Percentiles rank a stretch among this genome's conserved stretches.
Conservation (phyloP, 2,797 vertebrate genomes). For the Agapornis canus region DNA sequence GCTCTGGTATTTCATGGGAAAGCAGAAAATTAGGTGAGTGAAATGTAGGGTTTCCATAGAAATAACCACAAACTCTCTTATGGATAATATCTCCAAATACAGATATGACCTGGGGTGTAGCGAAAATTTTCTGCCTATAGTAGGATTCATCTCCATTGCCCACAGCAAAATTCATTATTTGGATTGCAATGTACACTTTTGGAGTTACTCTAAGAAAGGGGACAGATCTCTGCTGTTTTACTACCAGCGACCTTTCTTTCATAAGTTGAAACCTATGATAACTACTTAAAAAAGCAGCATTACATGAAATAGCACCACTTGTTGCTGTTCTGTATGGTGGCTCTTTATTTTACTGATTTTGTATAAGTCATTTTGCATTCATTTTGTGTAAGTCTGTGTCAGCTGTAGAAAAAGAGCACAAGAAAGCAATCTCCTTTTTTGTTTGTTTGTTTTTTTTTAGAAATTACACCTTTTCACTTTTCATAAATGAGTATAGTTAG, state of each 20-base stretch:
- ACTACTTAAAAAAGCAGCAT: not conserved
- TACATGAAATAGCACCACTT: not conserved
- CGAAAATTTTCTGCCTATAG: not conserved
- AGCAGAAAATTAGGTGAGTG: not conserved
- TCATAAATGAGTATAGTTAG: not conserved
- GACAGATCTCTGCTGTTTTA: not conserved
- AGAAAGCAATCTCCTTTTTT: rapidly evolving
- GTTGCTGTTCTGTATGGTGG: rapidly evolving
- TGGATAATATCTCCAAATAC: not conserved
- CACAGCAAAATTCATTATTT: not conserved
- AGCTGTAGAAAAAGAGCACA: not conserved
- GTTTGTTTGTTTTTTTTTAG: not conserved
- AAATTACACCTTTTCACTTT: not conserved
- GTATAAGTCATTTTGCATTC: not conserved
- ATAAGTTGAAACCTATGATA: not conserved
- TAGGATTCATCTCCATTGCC: not conserved
- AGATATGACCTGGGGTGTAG: not conserved
- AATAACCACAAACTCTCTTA: not conserved
- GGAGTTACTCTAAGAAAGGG: not conserved
- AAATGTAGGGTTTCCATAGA: not conserved
- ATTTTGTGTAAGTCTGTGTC: not conserved
- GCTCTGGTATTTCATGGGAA: not conserved
- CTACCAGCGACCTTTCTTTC: not conserved
- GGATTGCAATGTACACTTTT: not conserved
- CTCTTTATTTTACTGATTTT: not conserved